Evolutionary conservation across 1,140 invertebrate genomes (phyloP).

Genomic region (Drosophila nebulosa): DNA sequence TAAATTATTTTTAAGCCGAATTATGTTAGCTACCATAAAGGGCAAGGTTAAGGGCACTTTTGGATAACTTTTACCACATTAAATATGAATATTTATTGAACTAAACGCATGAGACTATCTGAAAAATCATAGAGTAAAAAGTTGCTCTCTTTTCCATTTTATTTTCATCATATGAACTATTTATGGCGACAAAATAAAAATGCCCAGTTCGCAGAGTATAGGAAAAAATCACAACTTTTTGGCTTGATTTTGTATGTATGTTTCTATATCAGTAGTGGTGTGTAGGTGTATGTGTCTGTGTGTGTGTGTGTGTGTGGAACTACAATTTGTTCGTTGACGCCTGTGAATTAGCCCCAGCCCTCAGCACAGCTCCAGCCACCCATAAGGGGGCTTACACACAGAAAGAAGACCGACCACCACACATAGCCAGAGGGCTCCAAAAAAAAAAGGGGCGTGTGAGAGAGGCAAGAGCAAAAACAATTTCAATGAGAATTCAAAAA

Average conservation of each 20-base stretch:
- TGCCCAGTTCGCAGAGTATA: neutral
- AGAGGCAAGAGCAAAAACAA: conserved; percentile 54
- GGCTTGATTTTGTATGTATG: conserved; percentile 8
- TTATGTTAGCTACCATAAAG: too few relatives aligned
- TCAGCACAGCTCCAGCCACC: conserved; percentile 5
- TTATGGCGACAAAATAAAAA: too few relatives aligned
- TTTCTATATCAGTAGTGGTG: conserved; percentile 7
- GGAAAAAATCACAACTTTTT: conserved; percentile 8
- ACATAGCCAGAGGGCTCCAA: conserved; percentile 39
- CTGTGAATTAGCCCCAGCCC: conserved; percentile 56
- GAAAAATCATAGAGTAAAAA: too few relatives aligned
- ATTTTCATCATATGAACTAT: too few relatives aligned
- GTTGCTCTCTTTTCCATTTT: too few relatives aligned
- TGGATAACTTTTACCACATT: too few relatives aligned
- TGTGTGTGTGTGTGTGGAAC: conserved; percentile 37
- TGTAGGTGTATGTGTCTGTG: conserved; percentile 13
- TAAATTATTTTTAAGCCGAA: too few relatives aligned
- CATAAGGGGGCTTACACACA: conserved; percentile 13
- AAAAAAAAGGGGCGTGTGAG: conserved; percentile 18
- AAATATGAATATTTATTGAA: too few relatives aligned
- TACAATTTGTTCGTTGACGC: conserved; percentile 71
- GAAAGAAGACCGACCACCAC: neutral
- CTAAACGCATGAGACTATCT: too few relatives aligned
- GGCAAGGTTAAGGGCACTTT: too few relatives aligned
- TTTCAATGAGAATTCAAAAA: conserved; percentile 72